phyloP scores from a whole-genome alignment of 2,888 invertebrate genomes.

The Microctonus hyperodae region DNA sequence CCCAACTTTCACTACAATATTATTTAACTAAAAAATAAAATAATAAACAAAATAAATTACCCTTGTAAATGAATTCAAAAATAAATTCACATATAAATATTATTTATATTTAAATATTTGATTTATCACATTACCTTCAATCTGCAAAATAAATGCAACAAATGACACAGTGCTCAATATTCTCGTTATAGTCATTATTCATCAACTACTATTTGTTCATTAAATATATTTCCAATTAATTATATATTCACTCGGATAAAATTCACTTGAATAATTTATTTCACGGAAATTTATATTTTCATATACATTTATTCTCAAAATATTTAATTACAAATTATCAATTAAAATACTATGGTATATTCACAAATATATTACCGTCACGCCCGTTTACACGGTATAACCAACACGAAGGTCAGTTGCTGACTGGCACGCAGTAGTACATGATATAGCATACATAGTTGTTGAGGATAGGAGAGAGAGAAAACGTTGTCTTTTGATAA shows the following conservation, averaged over 20 bases:
- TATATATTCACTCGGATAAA: too few relatives aligned
- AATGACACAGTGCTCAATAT: conserved; percentile 31
- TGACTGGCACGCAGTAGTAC: conserved; percentile 2
- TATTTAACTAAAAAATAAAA: too few relatives aligned
- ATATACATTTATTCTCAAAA: too few relatives aligned
- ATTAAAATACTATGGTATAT: too few relatives aligned
- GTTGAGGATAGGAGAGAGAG: neutral
- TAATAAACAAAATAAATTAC: too few relatives aligned
- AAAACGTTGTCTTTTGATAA: neutral
- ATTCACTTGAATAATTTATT: too few relatives aligned
- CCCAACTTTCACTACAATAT: neutral
- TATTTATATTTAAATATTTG: too few relatives aligned
- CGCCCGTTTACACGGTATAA: neutral
- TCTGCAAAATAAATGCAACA: conserved; percentile 28
- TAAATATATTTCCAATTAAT: neutral
- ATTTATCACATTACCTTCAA: conserved; percentile 33
- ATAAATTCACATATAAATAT: too few relatives aligned
- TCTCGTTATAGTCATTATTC: conserved; percentile 33
- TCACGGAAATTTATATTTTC: too few relatives aligned
- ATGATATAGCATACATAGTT: neutral
- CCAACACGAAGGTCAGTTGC: neutral
- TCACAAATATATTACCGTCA: too few relatives aligned
- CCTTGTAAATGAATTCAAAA: too few relatives aligned
- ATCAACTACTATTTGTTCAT: neutral
- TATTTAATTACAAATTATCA: too few relatives aligned